Conservation (phyloP, 2,113 vertebrate genomes). For the Eleginops maclovinus region DNA sequence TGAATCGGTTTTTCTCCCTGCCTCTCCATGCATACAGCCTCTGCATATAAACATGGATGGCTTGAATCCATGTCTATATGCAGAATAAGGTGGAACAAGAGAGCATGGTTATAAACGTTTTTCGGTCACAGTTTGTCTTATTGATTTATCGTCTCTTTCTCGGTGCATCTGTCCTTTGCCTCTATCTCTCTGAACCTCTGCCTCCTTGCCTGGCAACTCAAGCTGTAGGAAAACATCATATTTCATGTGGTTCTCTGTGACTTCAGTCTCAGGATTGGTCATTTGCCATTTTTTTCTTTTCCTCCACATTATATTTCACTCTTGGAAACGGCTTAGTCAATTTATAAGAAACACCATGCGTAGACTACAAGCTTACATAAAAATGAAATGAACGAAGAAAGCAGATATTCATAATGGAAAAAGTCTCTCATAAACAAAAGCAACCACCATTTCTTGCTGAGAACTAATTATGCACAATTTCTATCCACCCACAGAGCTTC, state of each 20-base stretch:
- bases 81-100: constrained; percentile 10
- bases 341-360: constrained; percentile 9
- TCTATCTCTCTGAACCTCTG: constrained; percentile 1
- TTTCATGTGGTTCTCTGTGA: constrained; percentile 35
- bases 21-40: neutral
- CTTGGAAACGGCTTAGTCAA: constrained; percentile 25
- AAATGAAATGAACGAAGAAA: constrained; percentile 2
- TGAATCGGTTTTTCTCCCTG: neutral
- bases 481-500: constrained; percentile 50
- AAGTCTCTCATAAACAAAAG: neutral
- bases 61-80: constrained; percentile 15
- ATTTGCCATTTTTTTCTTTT: constrained; percentile 19
- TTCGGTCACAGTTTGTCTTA: constrained; percentile 29
- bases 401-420: constrained; percentile 2
- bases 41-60: constrained; percentile 3
- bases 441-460: constrained; percentile 13
- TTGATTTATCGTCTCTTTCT: constrained; percentile 13
- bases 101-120: constrained; percentile 2
- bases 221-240: constrained; percentile 8
- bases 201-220: constrained; percentile 18
- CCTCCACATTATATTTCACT: constrained; percentile 9
- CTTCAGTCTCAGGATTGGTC: neutral
- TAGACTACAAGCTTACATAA: neutral
- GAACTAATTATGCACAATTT: constrained; percentile 39
- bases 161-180: neutral